Evolutionary conservation across 2,113 vertebrate genomes (phyloP).

Genomic region (Castor canadensis): DNA sequence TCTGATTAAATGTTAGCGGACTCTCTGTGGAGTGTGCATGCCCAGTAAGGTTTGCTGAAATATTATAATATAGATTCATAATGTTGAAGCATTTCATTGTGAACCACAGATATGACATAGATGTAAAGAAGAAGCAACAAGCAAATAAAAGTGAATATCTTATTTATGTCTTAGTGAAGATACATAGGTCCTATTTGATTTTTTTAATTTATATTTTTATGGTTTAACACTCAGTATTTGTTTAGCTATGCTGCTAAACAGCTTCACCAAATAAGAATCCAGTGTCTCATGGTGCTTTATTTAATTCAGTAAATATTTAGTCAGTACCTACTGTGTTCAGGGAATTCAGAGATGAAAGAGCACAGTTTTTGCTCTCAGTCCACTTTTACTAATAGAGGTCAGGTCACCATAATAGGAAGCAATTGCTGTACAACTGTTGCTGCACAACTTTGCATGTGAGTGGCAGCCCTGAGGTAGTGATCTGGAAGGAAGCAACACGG

Average conservation of each 20-base stretch:
- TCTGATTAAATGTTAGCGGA: background rate
- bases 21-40: background rate
- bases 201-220: background rate
- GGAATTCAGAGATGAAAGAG: background rate
- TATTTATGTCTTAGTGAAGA: background rate
- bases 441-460: background rate
- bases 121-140: background rate
- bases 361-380: background rate
- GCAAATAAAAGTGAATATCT: background rate
- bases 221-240: background rate
- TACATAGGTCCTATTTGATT: background rate
- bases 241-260: background rate
- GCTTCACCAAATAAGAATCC: background rate
- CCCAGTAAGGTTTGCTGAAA: background rate
- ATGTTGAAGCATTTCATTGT: background rate
- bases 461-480: background rate
- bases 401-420: background rate
- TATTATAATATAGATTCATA: background rate
- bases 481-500: background rate
- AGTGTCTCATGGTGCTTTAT: background rate
- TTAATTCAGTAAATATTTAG: background rate
- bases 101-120: background rate
- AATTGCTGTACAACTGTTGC: background rate
- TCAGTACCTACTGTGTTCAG: background rate
- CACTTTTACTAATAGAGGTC: background rate